Evolutionary conservation across 2,797 vertebrate species (phyloP).

Genomic region (Ctenochaetus hawaiiensis): DNA sequence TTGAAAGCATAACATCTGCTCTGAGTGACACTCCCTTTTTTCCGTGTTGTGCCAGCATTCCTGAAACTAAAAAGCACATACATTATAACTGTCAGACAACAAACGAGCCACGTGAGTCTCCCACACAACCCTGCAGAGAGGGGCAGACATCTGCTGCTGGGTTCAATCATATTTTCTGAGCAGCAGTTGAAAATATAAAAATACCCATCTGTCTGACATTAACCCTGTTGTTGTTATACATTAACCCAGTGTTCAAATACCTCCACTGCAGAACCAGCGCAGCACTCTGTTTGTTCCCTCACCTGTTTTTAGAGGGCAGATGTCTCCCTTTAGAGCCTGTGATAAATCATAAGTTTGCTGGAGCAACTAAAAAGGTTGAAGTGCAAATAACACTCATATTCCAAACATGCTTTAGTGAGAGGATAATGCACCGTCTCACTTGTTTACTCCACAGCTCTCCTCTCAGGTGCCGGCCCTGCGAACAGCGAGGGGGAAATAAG

Average conservation of each 20-base stretch:
- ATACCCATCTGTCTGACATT: constrained; percentile 30
- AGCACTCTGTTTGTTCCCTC: constrained; percentile 27
- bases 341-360: constrained; percentile 43
- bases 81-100: constrained; percentile 61
- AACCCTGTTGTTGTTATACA: constrained; percentile 31
- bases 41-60: constrained; percentile 66
- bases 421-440: background rate
- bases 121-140: constrained; percentile 34
- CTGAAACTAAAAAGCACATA: constrained; percentile 54
- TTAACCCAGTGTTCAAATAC: constrained; percentile 40
- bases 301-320: constrained; percentile 23
- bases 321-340: constrained; percentile 31
- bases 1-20: constrained; percentile 67
- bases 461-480: constrained; percentile 5
- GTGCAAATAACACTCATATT: constrained; percentile 32
- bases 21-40: constrained; percentile 47
- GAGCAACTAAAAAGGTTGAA: background rate
- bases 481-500: constrained; percentile 4
- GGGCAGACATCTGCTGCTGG: constrained; percentile 1
- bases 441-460: background rate
- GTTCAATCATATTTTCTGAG: constrained; percentile 20
- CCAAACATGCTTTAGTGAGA: constrained; percentile 18
- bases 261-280: background rate
- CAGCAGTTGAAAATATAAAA: constrained; percentile 17
- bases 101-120: constrained; percentile 44